A percentile compares a stretch with the other conserved stretches of the same genome.
phyloP scores from a whole-genome alignment of 2,797 vertebrate genomes.

The Micropoecilia bifurca region DNA sequence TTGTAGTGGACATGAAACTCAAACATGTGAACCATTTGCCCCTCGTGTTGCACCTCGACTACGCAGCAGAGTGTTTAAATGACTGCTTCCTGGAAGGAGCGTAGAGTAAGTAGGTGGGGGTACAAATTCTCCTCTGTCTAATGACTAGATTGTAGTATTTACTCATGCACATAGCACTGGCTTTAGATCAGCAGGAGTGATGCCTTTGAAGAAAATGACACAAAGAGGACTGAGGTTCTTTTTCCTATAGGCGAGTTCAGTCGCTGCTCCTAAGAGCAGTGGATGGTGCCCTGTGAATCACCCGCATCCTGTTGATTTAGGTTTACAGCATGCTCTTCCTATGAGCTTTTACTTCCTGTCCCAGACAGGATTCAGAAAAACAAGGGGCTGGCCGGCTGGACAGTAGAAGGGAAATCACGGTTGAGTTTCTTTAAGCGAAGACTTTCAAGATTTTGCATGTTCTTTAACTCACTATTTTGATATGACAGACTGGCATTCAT shows the following conservation, averaged over 20 bases:
- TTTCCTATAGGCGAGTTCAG: conserved; percentile 23
- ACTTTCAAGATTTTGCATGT: background rate
- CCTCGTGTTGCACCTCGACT: conserved; percentile 31
- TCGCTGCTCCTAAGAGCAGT: conserved; percentile 21
- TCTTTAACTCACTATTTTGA: background rate
- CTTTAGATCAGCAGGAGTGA: conserved; percentile 54
- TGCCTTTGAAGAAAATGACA: conserved; percentile 56
- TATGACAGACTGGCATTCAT: background rate
- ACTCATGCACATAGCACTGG: conserved; percentile 30
- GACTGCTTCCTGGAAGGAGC: conserved; percentile 62
- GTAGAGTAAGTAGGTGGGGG: conserved; percentile 21
- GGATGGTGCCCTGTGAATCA: conserved; percentile 54
- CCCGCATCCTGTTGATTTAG: conserved; percentile 68
- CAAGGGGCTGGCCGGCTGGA: conserved; percentile 5
- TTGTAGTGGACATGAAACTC: conserved; percentile 29
- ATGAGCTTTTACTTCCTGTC: conserved; percentile 63
- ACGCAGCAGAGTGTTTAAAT: conserved; percentile 59
- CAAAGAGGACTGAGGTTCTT: conserved; percentile 29
- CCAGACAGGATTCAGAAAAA: conserved; percentile 1
- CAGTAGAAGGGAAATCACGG: conserved; percentile 1
- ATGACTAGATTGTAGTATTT: conserved; percentile 71
- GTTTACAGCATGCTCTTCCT: conserved; percentile 55
- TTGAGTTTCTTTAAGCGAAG: background rate
- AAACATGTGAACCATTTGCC: conserved; percentile 45
- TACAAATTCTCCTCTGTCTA: conserved; percentile 31